phyloP scores from a whole-genome alignment of 1,140 invertebrate species.

The Mylabris phalerata region DNA sequence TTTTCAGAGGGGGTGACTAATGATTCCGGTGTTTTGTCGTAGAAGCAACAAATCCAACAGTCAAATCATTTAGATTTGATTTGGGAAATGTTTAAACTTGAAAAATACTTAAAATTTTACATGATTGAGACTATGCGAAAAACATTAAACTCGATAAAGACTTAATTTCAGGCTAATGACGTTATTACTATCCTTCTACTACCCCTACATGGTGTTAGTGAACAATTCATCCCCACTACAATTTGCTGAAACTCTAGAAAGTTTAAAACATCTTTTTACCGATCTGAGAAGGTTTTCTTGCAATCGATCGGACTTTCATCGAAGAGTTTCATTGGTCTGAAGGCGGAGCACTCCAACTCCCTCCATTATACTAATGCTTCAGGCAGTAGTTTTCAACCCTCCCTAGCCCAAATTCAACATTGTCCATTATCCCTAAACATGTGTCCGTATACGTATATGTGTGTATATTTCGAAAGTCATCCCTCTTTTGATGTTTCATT shows the following conservation, averaged over 20 bases:
- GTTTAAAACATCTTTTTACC: constrained; percentile 42
- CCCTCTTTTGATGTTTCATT: constrained; percentile 33
- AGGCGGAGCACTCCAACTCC: constrained; percentile 37
- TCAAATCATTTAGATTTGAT: constrained; percentile 31
- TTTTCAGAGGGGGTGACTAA: constrained; percentile 37
- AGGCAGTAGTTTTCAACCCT: too few relatives aligned
- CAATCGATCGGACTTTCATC: constrained; percentile 32
- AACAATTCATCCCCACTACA: too few relatives aligned
- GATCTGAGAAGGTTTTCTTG: constrained; percentile 43
- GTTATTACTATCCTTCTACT: too few relatives aligned
- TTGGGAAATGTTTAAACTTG: not conserved
- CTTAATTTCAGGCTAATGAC: too few relatives aligned
- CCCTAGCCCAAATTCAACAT: constrained; percentile 19
- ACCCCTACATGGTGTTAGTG: too few relatives aligned
- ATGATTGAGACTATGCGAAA: too few relatives aligned
- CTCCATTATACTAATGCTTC: constrained; percentile 14
- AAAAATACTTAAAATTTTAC: too few relatives aligned
- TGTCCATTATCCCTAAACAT: constrained; percentile 17
- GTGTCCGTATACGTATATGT: too few relatives aligned
- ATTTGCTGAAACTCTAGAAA: too few relatives aligned
- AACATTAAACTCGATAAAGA: too few relatives aligned
- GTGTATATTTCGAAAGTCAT: too few relatives aligned
- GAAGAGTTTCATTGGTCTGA: constrained; percentile 33
- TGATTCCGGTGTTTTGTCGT: constrained; percentile 42
- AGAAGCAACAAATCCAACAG: constrained; percentile 22